Conservation (phyloP, 2,113 vertebrate genomes). For the Podarcis raffonei region DNA sequence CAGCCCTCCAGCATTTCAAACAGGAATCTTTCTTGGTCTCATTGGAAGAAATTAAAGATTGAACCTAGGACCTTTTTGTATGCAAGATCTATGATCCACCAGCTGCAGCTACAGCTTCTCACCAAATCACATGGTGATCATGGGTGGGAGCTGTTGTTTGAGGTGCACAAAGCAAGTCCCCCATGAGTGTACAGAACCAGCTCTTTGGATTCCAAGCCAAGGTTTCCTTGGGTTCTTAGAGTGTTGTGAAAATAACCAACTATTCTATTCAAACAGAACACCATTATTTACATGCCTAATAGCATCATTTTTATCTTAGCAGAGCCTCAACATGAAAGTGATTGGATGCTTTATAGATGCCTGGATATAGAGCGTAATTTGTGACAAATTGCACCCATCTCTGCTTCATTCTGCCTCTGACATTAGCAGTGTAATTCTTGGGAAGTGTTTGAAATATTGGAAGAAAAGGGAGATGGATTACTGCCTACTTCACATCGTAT, state of each 20-base stretch:
- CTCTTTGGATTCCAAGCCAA: not conserved
- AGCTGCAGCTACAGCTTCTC: not conserved
- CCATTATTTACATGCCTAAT: slow-evolving; percentile 57
- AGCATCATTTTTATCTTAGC: slow-evolving; percentile 53
- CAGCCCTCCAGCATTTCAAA: not conserved
- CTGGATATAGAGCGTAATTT: slow-evolving; percentile 53
- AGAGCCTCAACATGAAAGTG: slow-evolving; percentile 4
- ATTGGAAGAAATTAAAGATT: not conserved
- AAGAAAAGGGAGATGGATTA: slow-evolving; percentile 63
- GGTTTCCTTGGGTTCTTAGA: slow-evolving; percentile 2
- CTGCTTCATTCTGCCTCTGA: slow-evolving; percentile 62
- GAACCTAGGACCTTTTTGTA: not conserved
- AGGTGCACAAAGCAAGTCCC: not conserved
- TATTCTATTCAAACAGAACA: slow-evolving; percentile 38
- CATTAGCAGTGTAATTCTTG: slow-evolving; percentile 68
- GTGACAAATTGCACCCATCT: slow-evolving; percentile 56
- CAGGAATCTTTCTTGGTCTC: not conserved
- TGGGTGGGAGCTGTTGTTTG: not conserved
- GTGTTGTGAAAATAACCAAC: not conserved
- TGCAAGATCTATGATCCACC: not conserved
- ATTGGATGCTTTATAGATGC: slow-evolving; percentile 24
- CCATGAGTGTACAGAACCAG: not conserved
- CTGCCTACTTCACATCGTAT: slow-evolving; percentile 30
- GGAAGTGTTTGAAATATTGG: slow-evolving; percentile 62
- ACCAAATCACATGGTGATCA: no score